A percentile compares a stretch with the other conserved stretches of the same genome.
phyloP scores from a whole-genome alignment of 2,113 vertebrate species.

The Mirounga angustirostris region DNA sequence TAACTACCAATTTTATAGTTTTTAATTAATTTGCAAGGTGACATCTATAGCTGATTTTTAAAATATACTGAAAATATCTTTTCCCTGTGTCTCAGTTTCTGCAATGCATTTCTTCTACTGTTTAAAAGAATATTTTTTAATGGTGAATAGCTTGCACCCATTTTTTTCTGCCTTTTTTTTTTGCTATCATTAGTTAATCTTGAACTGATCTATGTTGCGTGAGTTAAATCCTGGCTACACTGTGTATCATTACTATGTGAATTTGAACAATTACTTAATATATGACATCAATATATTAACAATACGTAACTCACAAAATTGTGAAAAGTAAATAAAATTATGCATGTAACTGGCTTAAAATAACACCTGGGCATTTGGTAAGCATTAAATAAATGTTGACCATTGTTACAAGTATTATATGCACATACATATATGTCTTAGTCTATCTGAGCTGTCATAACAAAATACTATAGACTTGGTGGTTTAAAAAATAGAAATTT shows the following conservation, averaged over 20 bases:
- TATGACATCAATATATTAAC: not conserved
- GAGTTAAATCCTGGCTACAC: not conserved
- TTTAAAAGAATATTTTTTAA: not conserved
- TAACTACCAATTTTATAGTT: slow-evolving; percentile 46
- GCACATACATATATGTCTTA: not conserved
- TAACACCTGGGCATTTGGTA: not conserved
- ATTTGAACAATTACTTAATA: not conserved
- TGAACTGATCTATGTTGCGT: not conserved
- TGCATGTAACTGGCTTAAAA: not conserved
- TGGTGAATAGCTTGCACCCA: not conserved
- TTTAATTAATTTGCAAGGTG: slow-evolving; percentile 25
- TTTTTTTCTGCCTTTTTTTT: not conserved
- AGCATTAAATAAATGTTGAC: not conserved
- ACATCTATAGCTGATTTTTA: not conserved
- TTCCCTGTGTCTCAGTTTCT: slow-evolving; percentile 1
- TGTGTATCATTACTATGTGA: not conserved
- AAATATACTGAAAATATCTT: not conserved
- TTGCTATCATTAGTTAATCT: not conserved
- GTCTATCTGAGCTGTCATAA: not conserved
- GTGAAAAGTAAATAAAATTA: slow-evolving; percentile 15
- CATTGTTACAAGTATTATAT: not conserved
- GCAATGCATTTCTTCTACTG: not conserved
- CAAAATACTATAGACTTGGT: not conserved
- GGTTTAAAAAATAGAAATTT: slow-evolving; percentile 10
- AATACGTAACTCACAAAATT: not conserved